Evolutionary conservation across 2,113 vertebrate genomes (phyloP), one percentile per base, ranked within the genome.

Genomic region (Burhinus oedicnemus): DNA sequence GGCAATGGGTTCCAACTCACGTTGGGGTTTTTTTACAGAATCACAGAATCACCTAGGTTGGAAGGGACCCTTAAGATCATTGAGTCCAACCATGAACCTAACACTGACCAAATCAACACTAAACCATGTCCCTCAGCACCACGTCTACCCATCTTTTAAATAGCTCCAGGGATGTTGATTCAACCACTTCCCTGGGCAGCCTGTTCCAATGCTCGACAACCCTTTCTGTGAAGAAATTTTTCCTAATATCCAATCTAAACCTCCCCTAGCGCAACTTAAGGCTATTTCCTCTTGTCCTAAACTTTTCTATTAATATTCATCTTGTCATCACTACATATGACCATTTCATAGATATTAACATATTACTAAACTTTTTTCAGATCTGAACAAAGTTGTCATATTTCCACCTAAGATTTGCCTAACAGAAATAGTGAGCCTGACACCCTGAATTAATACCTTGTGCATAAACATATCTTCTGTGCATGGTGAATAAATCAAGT

Each of bases 21-120:
- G 15, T 4, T 34, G 12, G 25, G 25, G 0, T 1, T 5, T 34
- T 64, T 84, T 84, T 27, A 44, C 15, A 15, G 44, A 44, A 44
- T 44, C 44, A 44, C 15, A 44, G 44, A 44, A 44, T 44, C 13
- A 44, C 15, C 44, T 44, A 44, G 44, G 44, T 44, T 44, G 44
- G 44, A 44, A 44, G 44, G 44, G 44, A 44, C 44, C 44, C 15
- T 15, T 44, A 44, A 44, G 44, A 44, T 44, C 44, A 44, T 44
- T 15, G 15, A 44, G 44, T 44, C 44, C 44, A 44, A 44, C 44
- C 44, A 44, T 44, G 6, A 44, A 44, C 44, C 44, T 44, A 44
- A 44, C 44, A 44, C 44, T 44, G 44, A 14, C 44, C 14, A 44
- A 44, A 44, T 14, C 44, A 15, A 12, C 44, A 44, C 44, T 15